phyloP scores from a whole-genome alignment of 2,797 vertebrate genomes.

The Pangasius mekongensis region DNA sequence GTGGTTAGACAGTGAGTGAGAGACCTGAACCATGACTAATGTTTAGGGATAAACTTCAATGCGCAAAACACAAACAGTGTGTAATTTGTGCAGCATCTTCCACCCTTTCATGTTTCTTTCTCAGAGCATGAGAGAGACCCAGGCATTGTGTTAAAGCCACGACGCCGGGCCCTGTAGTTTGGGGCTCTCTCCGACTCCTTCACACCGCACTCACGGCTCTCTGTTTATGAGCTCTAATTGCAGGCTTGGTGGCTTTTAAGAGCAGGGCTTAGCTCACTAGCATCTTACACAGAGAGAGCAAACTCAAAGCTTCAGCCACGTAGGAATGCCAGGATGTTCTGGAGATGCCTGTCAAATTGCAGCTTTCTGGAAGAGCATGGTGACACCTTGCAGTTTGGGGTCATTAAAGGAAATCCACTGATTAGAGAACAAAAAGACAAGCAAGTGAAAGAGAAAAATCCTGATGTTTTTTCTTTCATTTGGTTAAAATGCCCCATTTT shows the following conservation, averaged over 20 bases:
- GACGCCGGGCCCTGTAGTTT: slow-evolving; percentile 71
- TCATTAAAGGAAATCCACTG: slow-evolving; percentile 57
- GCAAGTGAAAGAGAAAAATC: slow-evolving; percentile 33
- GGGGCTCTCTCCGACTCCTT: slow-evolving; percentile 62
- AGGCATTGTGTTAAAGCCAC: slow-evolving; percentile 57
- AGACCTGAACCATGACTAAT: slow-evolving; percentile 50
- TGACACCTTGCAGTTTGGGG: slow-evolving; percentile 70
- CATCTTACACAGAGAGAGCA: slow-evolving; percentile 58
- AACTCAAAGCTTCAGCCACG: slow-evolving; percentile 46
- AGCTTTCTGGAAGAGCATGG: slow-evolving; percentile 53
- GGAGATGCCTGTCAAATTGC: slow-evolving; percentile 59
- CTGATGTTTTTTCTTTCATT: slow-evolving; percentile 7
- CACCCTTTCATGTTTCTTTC: slow-evolving; percentile 58
- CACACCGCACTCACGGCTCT: slow-evolving; percentile 63
- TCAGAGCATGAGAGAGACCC: slow-evolving; percentile 61
- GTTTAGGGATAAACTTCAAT: slow-evolving; percentile 40
- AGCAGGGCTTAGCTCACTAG: slow-evolving; percentile 63
- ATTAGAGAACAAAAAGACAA: slow-evolving; percentile 63
- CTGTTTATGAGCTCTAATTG: slow-evolving; percentile 76
- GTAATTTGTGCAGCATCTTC: slow-evolving; percentile 57
- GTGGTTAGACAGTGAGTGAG: slow-evolving; percentile 36
- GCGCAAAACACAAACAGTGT: slow-evolving; percentile 49
- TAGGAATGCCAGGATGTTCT: slow-evolving; percentile 62
- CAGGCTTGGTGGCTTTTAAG: slow-evolving; percentile 71
- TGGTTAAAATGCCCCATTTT: background rate